These are phyloP conservation scores for Gobio occitaniae DNA, from an alignment of 2,797 vertebrate genomes.

Conservation along the genomic window DNA sequence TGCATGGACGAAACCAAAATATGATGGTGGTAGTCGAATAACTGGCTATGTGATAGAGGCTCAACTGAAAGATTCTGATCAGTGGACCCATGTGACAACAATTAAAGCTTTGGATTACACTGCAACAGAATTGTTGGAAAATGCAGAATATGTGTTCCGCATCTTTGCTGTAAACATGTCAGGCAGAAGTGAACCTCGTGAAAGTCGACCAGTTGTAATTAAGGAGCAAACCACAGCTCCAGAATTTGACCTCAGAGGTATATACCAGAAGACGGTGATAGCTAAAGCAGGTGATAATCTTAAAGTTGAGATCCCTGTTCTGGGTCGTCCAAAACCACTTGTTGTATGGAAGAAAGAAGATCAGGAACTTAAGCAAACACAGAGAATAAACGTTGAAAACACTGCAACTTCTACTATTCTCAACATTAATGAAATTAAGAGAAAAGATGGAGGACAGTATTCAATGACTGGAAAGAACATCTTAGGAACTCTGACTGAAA, in stretches of 20 bases:
- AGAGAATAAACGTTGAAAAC: constrained; percentile 93
- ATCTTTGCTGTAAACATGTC: constrained; percentile 98
- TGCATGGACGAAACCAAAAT: constrained; percentile 93
- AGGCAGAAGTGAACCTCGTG: constrained; percentile 95
- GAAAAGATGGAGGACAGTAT: constrained; percentile 90
- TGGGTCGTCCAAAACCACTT: constrained; percentile 92
- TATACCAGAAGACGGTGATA: constrained; percentile 93
- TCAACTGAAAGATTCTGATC: constrained; percentile 92
- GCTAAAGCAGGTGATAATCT: constrained; percentile 95
- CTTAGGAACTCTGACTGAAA: constrained; percentile 90
- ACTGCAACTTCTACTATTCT: constrained; percentile 93
- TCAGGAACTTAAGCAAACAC: constrained; percentile 89
- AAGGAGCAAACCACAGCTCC: constrained; percentile 93
- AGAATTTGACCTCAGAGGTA: constrained; percentile 90
- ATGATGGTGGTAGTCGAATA: constrained; percentile 95
- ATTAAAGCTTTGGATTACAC: constrained; percentile 92
- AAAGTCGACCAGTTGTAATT: constrained; percentile 92
- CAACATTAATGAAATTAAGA: constrained; percentile 89
- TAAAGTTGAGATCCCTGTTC: constrained; percentile 96
- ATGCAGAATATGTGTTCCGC: constrained; percentile 95
- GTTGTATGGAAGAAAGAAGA: constrained; percentile 96
- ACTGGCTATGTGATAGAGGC: constrained; percentile 97
- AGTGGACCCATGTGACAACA: constrained; percentile 90
- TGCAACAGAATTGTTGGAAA: constrained; percentile 90
- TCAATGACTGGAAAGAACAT: constrained; percentile 93